Conservation (phyloP, 2,888 invertebrate genomes). For the Colletes collaris region DNA sequence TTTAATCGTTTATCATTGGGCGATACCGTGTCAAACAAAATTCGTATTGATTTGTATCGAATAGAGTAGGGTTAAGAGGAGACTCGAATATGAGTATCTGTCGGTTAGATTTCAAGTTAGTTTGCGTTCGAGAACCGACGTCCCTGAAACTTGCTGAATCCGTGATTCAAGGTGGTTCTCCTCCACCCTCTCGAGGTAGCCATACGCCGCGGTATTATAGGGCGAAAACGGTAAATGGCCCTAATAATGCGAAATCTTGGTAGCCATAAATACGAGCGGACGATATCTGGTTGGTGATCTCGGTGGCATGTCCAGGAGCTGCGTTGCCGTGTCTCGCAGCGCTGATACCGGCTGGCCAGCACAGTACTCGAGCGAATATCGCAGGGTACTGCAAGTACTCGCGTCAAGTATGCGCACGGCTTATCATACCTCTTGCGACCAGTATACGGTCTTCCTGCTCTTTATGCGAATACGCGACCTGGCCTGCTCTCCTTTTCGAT, state of each 20-base stretch:
- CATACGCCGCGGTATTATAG: constrained; percentile 74
- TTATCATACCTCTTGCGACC: constrained; percentile 73
- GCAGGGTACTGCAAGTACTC: constrained; percentile 71
- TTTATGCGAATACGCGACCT: constrained; percentile 70
- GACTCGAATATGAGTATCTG: neutral
- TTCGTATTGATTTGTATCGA: too few relatives aligned
- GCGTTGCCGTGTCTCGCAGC: constrained; percentile 79
- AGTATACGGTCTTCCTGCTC: constrained; percentile 78
- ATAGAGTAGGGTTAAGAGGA: too few relatives aligned
- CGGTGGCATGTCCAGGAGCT: constrained; percentile 78
- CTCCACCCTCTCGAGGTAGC: constrained; percentile 43
- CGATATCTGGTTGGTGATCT: constrained; percentile 79
- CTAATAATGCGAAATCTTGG: constrained; percentile 83
- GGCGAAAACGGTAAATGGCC: constrained; percentile 81
- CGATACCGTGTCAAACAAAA: neutral
- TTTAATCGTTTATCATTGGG: constrained; percentile 20
- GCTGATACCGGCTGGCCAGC: constrained; percentile 76
- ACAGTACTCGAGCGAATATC: constrained; percentile 67
- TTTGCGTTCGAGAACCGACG: neutral
- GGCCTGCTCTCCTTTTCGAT: constrained; percentile 42
- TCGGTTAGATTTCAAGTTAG: neutral
- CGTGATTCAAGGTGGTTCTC: constrained; percentile 56
- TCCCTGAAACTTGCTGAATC: constrained; percentile 56
- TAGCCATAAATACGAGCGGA: constrained; percentile 81
- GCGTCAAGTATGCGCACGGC: constrained; percentile 77